Evolutionary conservation across 2,113 vertebrate genomes (phyloP).

Genomic region (Paracanthobrama guichenoti): DNA sequence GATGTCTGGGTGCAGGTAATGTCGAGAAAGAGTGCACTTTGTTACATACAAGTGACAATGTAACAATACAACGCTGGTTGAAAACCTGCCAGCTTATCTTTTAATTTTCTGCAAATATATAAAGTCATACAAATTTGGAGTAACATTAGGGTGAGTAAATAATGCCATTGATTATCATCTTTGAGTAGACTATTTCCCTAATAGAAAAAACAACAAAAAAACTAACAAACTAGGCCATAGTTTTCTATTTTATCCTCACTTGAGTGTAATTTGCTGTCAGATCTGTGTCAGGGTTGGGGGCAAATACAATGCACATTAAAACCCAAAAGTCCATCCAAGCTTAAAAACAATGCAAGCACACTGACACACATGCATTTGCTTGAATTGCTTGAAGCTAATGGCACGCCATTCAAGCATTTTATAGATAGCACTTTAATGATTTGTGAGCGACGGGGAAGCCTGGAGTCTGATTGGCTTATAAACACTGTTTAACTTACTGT

Average conservation of each 20-base stretch:
- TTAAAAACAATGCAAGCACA: conserved; percentile 1
- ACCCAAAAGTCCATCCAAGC: conserved; percentile 52
- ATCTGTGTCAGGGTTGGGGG: conserved; percentile 48
- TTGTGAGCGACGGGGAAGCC: not conserved
- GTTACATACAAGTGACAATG: no score
- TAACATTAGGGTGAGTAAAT: no score
- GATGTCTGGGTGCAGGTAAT: no score
- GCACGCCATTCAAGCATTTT: conserved; percentile 7
- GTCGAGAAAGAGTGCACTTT: no score
- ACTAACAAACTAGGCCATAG: not conserved
- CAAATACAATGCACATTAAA: conserved; percentile 51
- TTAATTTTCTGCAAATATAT: not conserved
- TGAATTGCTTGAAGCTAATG: not conserved
- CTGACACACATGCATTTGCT: not conserved
- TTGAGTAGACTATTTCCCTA: no score
- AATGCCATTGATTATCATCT: not conserved
- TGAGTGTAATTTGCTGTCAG: not conserved
- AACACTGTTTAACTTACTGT: conserved; percentile 11
- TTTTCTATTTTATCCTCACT: no score
- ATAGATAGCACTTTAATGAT: conserved; percentile 38
- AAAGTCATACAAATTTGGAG: not conserved
- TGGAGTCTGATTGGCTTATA: not conserved
- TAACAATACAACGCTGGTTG: no score
- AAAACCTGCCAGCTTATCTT: no score
- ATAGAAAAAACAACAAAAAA: not conserved